Conservation (phyloP, 2,797 vertebrate genomes). For the Neosilurus mollespiculum region DNA sequence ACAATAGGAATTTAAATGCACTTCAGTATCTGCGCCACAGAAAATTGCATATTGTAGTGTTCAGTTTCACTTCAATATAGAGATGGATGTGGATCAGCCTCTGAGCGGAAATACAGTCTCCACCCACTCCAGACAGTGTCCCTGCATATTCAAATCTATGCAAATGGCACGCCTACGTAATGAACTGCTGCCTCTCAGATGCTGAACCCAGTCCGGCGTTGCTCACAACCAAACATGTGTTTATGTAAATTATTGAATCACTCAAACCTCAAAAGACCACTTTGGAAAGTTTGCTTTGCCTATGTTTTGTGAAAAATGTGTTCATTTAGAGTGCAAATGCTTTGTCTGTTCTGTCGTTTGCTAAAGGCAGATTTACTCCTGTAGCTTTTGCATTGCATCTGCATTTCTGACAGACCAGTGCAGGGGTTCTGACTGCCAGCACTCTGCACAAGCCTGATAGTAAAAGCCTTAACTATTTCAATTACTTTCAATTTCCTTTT, state of each 20-base stretch:
- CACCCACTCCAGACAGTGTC: constrained; percentile 52
- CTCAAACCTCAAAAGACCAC: constrained; percentile 51
- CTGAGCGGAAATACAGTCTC: constrained; percentile 47
- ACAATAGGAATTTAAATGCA: not conserved
- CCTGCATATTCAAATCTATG: constrained; percentile 69
- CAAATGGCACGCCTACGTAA: constrained; percentile 68
- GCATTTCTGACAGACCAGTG: constrained; percentile 32
- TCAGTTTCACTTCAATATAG: constrained; percentile 16
- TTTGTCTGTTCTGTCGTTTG: constrained; percentile 39
- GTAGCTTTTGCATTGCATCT: constrained; percentile 26
- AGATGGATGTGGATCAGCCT: constrained; percentile 46
- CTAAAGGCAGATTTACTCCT: constrained; percentile 34
- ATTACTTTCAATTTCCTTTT: constrained; percentile 7
- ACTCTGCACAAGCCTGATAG: constrained; percentile 36
- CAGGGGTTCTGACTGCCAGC: constrained; percentile 9
- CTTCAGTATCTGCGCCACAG: not conserved
- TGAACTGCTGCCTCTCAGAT: constrained; percentile 57
- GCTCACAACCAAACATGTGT: constrained; percentile 59
- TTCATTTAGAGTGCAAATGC: constrained; percentile 25
- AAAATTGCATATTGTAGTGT: not conserved
- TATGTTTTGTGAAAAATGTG: constrained; percentile 27
- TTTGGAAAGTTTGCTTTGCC: constrained; percentile 50
- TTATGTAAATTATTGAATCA: constrained; percentile 67
- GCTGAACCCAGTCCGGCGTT: constrained; percentile 63
- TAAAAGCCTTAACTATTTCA: constrained; percentile 45